phyloP scores from a whole-genome alignment of 2,888 invertebrate genomes.

The Zonitis immaculata region DNA sequence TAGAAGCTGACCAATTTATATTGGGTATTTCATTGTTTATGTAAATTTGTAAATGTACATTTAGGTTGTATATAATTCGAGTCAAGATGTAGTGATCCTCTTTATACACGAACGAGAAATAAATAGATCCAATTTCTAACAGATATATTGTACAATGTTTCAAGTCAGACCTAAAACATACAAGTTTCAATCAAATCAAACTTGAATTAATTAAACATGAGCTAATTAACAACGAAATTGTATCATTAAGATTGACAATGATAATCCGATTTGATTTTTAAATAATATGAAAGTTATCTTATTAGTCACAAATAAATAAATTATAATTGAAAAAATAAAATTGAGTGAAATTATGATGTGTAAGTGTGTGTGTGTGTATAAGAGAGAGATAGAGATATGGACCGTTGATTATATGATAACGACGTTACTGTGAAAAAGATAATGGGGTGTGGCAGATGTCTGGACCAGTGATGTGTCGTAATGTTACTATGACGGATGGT shows the following conservation, averaged over 20 bases:
- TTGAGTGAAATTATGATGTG: neutral
- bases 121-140: slow-evolving; percentile 17
- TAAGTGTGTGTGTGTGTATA: too few species aligned
- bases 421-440: neutral
- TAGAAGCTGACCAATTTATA: neutral
- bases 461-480: neutral
- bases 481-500: neutral
- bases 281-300: too few species aligned
- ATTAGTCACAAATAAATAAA: too few species aligned
- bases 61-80: slow-evolving; percentile 19
- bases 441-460: neutral
- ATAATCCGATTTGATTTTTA: too few species aligned
- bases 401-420: neutral
- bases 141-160: slow-evolving; percentile 17
- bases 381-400: neutral
- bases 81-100: slow-evolving; percentile 14
- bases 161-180: too few species aligned
- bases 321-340: neutral
- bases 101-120: slow-evolving; percentile 14
- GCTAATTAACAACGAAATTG: too few species aligned
- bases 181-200: neutral
- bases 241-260: too few species aligned
- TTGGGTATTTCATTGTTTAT: neutral
- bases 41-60: neutral
- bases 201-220: too few species aligned